Evolutionary conservation across 2,888 invertebrate species (phyloP), one percentile per base, ranked within the genome.

Genomic region (Nebria brevicollis): DNA sequence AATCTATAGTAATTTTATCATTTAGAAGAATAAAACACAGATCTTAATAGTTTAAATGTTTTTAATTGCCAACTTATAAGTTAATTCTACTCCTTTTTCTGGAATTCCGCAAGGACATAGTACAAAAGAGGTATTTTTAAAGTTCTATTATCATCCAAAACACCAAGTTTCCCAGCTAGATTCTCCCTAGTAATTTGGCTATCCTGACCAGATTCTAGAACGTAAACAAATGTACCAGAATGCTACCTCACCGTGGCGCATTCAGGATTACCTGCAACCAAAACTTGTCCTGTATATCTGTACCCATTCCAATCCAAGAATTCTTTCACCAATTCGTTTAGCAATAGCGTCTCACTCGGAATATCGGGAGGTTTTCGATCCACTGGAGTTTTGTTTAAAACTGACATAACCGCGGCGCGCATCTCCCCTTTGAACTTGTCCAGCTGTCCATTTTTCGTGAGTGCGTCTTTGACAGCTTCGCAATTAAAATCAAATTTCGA

Each of bases 261-360:
- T 25, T 4, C 2, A 10, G 25, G 42, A 20, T 72, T 77, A 89
- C 89, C 89, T 83, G 88, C 86, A 25, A 86, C 84, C 81, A 89
- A 83, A 81, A 89, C 85, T 86, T 89, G 88, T 81, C 89, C 89
- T 0, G 93, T 92, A 84, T 94, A 94, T 41, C 93, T 89, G 84
- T 94, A 94, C 0, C 94, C 94, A 84, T 93, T 93, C 94, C 94
- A 94, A 83, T 92, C 91, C 3, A 94, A 87, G 86, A 94, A 94
- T 86, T 94, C 94, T 82, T 92, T 88, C 5, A 94, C 90, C 0
- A 94, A 88, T 85, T 94, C 93, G 84, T 94, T 94, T 70, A 94
- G 89, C 0, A 94, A 87, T 65, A 91, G 82, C 1, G 89, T 89
- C 84, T 89, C 89, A 70, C 88, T 87, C 1, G 89, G 89, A 43